These are phyloP conservation scores for Ophion ellenae DNA, from an alignment of 2,888 invertebrate genomes.

Conservation along the genomic window DNA sequence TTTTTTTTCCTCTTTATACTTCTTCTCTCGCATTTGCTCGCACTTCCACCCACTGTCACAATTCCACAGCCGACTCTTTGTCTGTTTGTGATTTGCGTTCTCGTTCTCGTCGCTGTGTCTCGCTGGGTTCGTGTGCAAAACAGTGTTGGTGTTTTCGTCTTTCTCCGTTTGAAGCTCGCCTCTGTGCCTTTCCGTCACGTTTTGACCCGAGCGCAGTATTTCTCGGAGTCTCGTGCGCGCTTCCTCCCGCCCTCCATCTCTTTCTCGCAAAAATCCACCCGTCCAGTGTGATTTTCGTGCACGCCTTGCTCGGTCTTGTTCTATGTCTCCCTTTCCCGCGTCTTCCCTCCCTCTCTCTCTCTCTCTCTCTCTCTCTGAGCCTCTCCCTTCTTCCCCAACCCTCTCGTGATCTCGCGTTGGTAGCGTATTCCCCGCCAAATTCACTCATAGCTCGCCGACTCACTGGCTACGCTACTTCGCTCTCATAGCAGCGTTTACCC, in stretches of 20 bases:
- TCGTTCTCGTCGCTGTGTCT: constrained; percentile 39
- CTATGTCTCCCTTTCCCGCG: constrained; percentile 22
- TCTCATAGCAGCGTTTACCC: constrained; percentile 54
- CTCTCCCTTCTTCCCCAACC: constrained; percentile 36
- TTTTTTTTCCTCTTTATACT: constrained; percentile 39
- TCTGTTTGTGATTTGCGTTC: constrained; percentile 44
- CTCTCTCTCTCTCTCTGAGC: constrained; percentile 24
- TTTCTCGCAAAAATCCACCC: constrained; percentile 20
- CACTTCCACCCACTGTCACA: constrained; percentile 29
- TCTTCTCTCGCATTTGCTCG: constrained; percentile 39
- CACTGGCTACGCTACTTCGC: constrained; percentile 57
- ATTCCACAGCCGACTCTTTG: constrained; percentile 43
- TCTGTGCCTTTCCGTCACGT: constrained; percentile 56
- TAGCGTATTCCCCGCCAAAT: constrained; percentile 44
- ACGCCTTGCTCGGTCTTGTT: constrained; percentile 5
- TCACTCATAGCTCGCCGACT: constrained; percentile 56
- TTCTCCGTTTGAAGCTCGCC: constrained; percentile 42
- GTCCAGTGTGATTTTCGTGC: constrained; percentile 13
- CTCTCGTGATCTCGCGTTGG: constrained; percentile 35
- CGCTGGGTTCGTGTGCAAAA: constrained; percentile 16
- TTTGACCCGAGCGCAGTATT: constrained; percentile 46
- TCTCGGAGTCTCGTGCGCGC: constrained; percentile 47
- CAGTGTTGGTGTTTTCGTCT: constrained; percentile 24
- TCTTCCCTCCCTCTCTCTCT: constrained; percentile 19
- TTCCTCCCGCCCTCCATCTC: constrained; percentile 36